Conservation (phyloP, 1,140 invertebrate species). For the Grapholita molesta region DNA sequence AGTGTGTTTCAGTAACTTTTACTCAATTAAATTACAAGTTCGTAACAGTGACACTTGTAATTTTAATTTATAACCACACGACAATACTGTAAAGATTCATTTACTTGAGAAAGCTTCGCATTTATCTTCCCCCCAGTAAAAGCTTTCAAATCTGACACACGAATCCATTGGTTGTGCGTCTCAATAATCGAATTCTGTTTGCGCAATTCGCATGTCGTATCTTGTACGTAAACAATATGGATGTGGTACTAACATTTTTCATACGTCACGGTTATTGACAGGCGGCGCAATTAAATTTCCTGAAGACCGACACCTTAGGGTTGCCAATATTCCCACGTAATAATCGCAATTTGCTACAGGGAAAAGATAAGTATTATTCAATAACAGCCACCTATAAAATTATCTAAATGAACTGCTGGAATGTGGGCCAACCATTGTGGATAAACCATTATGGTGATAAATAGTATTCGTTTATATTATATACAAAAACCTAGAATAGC, state of each 20-base stretch:
- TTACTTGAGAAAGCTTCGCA: background rate
- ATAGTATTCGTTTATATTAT: too few species aligned
- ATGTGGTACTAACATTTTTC: conserved; percentile 2
- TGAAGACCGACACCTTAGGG: conserved; percentile 31
- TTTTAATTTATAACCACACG: background rate
- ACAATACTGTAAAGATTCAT: background rate
- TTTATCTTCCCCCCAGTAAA: background rate
- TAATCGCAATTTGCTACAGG: too few species aligned
- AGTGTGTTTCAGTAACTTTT: too few species aligned
- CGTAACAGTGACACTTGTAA: too few species aligned
- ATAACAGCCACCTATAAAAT: too few species aligned
- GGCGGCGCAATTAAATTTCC: conserved; percentile 32
- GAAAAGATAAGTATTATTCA: too few species aligned
- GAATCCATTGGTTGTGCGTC: conserved; percentile 5
- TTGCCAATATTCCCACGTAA: conserved; percentile 26
- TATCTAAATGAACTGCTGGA: too few species aligned
- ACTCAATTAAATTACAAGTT: too few species aligned
- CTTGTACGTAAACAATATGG: background rate
- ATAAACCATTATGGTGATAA: too few species aligned
- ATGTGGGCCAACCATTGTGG: too few species aligned
- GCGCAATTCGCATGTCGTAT: background rate
- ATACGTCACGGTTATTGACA: conserved; percentile 19
- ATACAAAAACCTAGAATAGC: too few species aligned
- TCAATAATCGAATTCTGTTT: conserved; percentile 18
- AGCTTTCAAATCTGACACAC: conserved; percentile 6